Conservation (phyloP, 1,140 invertebrate species). For the Pogonomyrmex californicus region DNA sequence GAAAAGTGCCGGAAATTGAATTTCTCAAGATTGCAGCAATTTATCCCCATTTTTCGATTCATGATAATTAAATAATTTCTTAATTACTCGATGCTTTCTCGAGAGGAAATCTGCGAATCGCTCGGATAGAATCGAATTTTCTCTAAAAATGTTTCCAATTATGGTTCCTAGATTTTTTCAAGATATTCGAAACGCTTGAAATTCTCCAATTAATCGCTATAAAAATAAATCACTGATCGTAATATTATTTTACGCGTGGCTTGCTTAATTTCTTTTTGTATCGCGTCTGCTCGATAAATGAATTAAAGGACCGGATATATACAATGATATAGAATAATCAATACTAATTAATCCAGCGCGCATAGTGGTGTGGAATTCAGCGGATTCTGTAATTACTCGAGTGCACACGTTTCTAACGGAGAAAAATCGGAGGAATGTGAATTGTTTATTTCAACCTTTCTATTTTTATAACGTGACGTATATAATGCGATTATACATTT, state of each 20-base stretch:
- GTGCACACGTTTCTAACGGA: background rate
- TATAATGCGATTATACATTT: background rate
- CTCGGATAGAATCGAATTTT: background rate
- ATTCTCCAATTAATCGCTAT: background rate
- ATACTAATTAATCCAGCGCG: slow-evolving; percentile 54
- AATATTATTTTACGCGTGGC: background rate
- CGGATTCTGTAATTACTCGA: slow-evolving; percentile 32
- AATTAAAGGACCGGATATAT: background rate
- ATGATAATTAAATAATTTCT: background rate
- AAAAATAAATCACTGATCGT: background rate
- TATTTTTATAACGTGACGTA: slow-evolving; percentile 6
- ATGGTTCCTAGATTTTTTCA: background rate
- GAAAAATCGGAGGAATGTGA: background rate
- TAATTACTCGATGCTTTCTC: too few relatives aligned
- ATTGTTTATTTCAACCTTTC: background rate
- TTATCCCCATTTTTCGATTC: background rate
- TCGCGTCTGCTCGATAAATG: background rate
- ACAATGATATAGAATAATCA: slow-evolving; percentile 39
- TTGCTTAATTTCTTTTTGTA: background rate
- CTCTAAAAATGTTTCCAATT: background rate
- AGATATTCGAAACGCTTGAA: background rate
- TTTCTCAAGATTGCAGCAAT: background rate
- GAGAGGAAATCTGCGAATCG: background rate
- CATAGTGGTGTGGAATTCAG: slow-evolving; percentile 13
- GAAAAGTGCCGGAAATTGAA: background rate